A percentile compares a stretch with the other conserved stretches of the same genome.
Conservation (phyloP, 2,113 vertebrate genomes). For the Siniperca knerii region DNA sequence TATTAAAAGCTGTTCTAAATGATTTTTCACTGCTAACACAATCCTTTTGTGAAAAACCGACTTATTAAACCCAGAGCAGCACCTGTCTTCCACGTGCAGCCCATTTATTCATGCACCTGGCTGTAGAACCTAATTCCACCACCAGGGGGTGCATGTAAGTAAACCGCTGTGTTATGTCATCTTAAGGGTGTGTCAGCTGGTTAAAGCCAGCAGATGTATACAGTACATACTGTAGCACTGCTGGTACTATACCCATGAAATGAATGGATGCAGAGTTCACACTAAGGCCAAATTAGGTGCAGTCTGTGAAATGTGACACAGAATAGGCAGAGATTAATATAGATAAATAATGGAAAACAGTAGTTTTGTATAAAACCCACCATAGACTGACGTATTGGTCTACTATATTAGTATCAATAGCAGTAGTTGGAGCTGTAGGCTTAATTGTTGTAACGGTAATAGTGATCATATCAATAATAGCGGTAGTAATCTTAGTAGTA, state of each 20-base stretch:
- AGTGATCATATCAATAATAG: neutral
- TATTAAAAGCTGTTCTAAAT: neutral
- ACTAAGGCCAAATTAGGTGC: slow-evolving; percentile 9
- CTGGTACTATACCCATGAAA: slow-evolving; percentile 24
- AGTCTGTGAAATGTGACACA: slow-evolving; percentile 3
- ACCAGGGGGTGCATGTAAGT: slow-evolving; percentile 30
- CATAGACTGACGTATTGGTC: neutral
- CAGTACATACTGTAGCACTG: slow-evolving; percentile 33
- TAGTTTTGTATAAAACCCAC: neutral
- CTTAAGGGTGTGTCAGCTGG: slow-evolving; percentile 40
- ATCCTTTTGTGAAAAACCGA: too few relatives aligned
- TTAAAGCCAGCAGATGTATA: slow-evolving; percentile 40
- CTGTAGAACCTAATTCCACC: slow-evolving; percentile 23
- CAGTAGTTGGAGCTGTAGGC: neutral
- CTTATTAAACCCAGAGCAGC: neutral
- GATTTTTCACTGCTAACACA: neutral
- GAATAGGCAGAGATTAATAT: neutral
- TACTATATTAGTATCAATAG: neutral
- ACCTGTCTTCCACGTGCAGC: neutral
- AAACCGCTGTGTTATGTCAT: slow-evolving; percentile 10
- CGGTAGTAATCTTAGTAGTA: neutral
- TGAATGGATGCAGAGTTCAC: slow-evolving; percentile 33
- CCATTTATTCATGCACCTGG: neutral
- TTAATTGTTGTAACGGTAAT: neutral
- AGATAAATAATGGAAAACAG: neutral